These are phyloP conservation scores for Cryptops parisi DNA, from an alignment of 2,888 invertebrate genomes.

Conservation along the genomic window DNA sequence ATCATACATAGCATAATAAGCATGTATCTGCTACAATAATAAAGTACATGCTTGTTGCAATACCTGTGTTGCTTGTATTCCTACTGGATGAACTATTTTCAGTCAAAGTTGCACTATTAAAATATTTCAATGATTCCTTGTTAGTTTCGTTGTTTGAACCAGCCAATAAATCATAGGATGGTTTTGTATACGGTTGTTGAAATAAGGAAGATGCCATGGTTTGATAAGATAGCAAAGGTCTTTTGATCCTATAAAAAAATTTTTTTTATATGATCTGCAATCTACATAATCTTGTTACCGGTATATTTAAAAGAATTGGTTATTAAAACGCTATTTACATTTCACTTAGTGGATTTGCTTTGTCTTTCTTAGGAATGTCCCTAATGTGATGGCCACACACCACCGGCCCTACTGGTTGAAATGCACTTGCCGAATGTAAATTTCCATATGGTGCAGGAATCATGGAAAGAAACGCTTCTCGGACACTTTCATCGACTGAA, in stretches of 20 bases:
- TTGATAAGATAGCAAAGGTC: constrained; percentile 8
- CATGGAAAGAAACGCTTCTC: constrained; percentile 7
- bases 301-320: not conserved
- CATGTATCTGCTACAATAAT: too few species aligned
- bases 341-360: constrained; percentile 5
- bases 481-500: constrained; percentile 6
- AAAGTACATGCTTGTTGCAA: too few species aligned
- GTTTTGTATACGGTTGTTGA: constrained; percentile 6
- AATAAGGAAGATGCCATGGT: constrained; percentile 8
- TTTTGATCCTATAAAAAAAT: constrained; percentile 4
- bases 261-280: too few species aligned
- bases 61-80: too few species aligned
- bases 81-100: too few species aligned
- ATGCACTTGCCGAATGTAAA: not conserved
- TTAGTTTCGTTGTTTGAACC: too few species aligned
- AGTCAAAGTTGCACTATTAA: too few species aligned
- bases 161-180: too few species aligned
- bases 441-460: constrained; percentile 6
- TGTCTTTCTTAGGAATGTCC: not conserved
- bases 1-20: too few species aligned
- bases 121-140: too few species aligned
- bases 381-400: constrained; percentile 4
- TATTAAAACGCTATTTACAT: constrained; percentile 1
- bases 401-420: not conserved
- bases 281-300: too few species aligned